Conservation (phyloP, 2,113 vertebrate species). For the Pitta sordida region DNA sequence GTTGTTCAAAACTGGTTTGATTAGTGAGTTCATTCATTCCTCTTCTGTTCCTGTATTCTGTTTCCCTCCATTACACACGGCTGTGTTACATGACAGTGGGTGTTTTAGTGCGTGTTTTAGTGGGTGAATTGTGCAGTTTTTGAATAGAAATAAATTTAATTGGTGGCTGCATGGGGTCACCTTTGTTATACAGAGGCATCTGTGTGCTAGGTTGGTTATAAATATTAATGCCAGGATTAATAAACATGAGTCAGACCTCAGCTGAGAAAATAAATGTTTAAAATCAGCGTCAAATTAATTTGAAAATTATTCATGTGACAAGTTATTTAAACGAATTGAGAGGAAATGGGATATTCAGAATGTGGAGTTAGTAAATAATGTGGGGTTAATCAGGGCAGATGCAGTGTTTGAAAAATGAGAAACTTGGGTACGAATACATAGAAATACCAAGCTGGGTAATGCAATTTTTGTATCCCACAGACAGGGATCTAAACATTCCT, state of each 20-base stretch:
- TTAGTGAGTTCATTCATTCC: not conserved
- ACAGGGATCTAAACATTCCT: not conserved
- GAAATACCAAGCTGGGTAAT: not conserved
- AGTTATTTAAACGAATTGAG: not conserved
- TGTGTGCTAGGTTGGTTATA: not conserved
- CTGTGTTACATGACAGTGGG: not conserved
- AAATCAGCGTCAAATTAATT: not conserved
- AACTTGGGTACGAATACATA: not conserved
- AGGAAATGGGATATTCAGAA: not conserved
- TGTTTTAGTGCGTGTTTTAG: not conserved
- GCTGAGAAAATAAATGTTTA: not conserved
- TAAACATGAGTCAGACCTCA: not conserved
- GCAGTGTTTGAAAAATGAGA: not conserved
- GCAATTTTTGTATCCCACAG: not conserved
- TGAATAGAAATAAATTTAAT: not conserved
- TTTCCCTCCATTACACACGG: not conserved
- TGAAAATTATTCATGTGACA: not conserved
- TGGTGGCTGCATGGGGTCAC: fast-evolving
- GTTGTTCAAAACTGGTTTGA: not conserved
- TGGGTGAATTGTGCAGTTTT: not conserved
- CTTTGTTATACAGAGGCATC: not conserved
- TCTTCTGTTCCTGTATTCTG: not conserved
- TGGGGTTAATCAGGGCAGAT: not conserved
- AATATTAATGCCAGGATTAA: not conserved
- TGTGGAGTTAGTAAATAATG: not conserved